These are phyloP conservation scores for Rhorus exstirpatorius DNA, from an alignment of 2,888 invertebrate genomes.

Conservation along the genomic window DNA sequence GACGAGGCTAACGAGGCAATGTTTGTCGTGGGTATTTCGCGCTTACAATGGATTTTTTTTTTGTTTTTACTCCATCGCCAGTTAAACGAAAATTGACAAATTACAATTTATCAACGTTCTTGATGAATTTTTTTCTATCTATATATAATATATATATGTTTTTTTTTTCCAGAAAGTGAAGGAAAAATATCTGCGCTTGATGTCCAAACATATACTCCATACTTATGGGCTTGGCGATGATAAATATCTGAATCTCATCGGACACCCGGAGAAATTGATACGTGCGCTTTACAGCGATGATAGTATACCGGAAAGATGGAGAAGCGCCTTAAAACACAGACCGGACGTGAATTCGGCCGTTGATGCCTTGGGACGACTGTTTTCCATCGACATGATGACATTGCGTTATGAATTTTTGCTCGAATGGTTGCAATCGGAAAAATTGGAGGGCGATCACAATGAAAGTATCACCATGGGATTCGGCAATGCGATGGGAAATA, in stretches of 20 bases:
- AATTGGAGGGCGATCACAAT: constrained; percentile 71
- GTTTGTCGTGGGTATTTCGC: constrained; percentile 42
- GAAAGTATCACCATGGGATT: constrained; percentile 78
- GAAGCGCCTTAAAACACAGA: constrained; percentile 78
- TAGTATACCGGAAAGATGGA: constrained; percentile 85
- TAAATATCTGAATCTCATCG: constrained; percentile 85
- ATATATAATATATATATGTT: constrained; percentile 14
- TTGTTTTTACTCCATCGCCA: no score
- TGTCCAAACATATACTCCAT: constrained; percentile 86
- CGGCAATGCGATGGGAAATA: constrained; percentile 48
- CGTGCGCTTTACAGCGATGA: constrained; percentile 86
- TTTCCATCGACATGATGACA: constrained; percentile 83
- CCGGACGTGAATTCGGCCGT: constrained; percentile 87
- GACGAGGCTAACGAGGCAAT: constrained; percentile 62
- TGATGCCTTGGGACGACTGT: constrained; percentile 84
- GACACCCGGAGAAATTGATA: constrained; percentile 85
- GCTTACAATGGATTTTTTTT: not conserved
- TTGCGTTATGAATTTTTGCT: constrained; percentile 84
- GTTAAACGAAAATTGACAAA: no score
- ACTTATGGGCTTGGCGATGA: constrained; percentile 85
- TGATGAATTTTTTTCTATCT: not conserved
- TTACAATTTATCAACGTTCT: no score
- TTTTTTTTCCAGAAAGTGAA: constrained; percentile 83
- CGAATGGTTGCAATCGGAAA: constrained; percentile 83
- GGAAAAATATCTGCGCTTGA: constrained; percentile 86